Conservation (phyloP, 2,113 vertebrate species). For the Spizaetus ornatus region DNA sequence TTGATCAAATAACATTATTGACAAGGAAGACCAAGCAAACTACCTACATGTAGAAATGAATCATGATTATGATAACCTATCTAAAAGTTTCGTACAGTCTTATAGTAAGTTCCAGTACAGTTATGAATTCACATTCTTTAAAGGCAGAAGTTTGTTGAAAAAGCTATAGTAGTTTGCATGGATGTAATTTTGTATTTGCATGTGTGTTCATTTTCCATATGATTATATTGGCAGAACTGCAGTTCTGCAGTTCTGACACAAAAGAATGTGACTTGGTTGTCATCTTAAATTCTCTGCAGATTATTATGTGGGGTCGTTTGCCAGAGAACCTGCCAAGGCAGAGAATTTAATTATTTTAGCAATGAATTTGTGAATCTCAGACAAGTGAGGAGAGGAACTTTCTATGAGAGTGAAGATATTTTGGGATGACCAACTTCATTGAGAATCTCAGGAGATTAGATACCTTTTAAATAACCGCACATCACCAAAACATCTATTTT, state of each 20-base stretch:
- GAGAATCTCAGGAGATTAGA: not conserved
- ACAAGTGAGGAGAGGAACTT: not conserved
- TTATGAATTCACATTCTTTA: not conserved
- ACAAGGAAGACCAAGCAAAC: not conserved
- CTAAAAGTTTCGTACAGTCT: not conserved
- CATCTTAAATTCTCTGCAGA: not conserved
- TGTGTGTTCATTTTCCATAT: not conserved
- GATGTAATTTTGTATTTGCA: not conserved
- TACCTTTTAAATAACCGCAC: not conserved
- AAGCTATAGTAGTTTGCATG: not conserved
- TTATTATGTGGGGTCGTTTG: not conserved
- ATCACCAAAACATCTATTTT: not conserved
- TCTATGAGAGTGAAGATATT: not conserved
- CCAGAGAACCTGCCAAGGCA: not conserved
- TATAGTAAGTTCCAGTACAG: not conserved
- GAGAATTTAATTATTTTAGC: not conserved
- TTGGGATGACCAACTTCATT: not conserved
- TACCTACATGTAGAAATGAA: not conserved
- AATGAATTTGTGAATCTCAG: constrained; percentile 3
- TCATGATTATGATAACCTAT: not conserved
- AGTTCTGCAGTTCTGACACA: not conserved
- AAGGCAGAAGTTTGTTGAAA: not conserved
- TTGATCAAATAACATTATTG: not conserved
- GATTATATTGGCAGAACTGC: not conserved
- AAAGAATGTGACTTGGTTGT: not conserved